Base-by-base conservation (phyloP, 92 coral and sea anemone genomes). In the Porites evermanni region DNA sequence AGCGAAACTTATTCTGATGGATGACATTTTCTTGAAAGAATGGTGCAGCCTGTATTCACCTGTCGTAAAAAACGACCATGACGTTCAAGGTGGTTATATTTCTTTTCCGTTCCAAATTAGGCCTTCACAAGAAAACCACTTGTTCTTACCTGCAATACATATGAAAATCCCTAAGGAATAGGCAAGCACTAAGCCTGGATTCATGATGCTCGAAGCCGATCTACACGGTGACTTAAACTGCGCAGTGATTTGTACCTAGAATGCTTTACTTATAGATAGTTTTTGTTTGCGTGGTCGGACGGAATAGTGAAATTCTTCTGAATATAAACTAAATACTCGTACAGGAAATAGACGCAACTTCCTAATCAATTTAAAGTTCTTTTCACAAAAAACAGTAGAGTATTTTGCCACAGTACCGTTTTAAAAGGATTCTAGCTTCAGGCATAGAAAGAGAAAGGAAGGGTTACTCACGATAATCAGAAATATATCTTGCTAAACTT, bases 321-420 rank as follows among this genome's bases (percentile, higher is more conserved):
- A 80, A 38, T 64, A 44, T 70, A 70, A 70, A 52, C 78, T 44
- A 58, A 81, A 74, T 38, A 72, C 44, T 70, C 58, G 14, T 54
- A 56, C 77, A 81, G 86, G 86, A 81, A 81, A 81, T 72, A 81
- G 86, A 81, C 77, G 78, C 9, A 71, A 59, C 78, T 47, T 81
- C 67, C 69, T 81, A 81, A 81, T 81, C 67, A 81, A 60, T 56
- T 38, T 70, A 58, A n/a, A 81, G 86, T 32, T 47, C 17, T 56
- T 81, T 71, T 72, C 66, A 71, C 78, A n/a, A 81, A 44, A 56
- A 53, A 38, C 58, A 11, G 66, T 54, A 12, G 8, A 70, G 76
- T 26, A 70, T 70, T 24, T 81, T 58, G 69, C 68, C 14, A 54
- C 65, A 80, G 75, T 53, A 69, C 52, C 16, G 12, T 68, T 53